Base-by-base conservation (phyloP, 2,888 invertebrate species). In the Labia minor region DNA sequence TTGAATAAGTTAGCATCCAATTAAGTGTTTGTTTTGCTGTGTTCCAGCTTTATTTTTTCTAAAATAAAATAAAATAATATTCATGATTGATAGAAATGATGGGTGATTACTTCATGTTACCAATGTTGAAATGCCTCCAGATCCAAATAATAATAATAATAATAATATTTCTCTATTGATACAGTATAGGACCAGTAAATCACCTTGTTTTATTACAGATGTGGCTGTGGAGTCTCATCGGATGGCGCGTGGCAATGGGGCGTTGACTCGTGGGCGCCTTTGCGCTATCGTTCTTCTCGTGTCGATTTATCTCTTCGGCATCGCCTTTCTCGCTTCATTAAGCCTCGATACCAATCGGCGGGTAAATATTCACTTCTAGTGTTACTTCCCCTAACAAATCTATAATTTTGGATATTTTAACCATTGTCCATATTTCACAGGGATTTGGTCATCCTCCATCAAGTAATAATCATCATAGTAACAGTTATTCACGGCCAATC, bases 311-410 rank as follows among this genome's bases (percentile, higher is more conserved):
- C 72, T 80, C 68, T 75, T 76, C 63, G 80, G 79, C 18, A 78
- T 80, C 18, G 72, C 80, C 3, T 73, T 80, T 64, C 74, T 80
- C 21, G 79, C 79, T 1, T 78, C 78, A 1, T 76, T 80, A 61
- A 78, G 79, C 3, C 72, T 80, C 16, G 78, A 80, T 69, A 49
- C 49, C n/a, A 66, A 61, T 33, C 65, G 26, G 3, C 19, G 37
- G 19, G 65, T 49, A 14, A 49, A 8, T 26, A 26, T 26, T 26
- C n/a, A 26, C 26, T 26, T 8, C 26, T 26, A n/a, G n/a, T n/a
- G n/a, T n/a, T n/a, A n/a, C n/a, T 26, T 26, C 26, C 26, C 8
- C 14, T 21, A 64, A 10, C 64, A 64, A 21, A 21, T 63, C 63
- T 63, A 63, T 20, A 63, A 63, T n/a, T n/a, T n/a, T n/a, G 63